Conservation (phyloP, 1,140 invertebrate species). For the Caenorhabditis briggsae region DNA sequence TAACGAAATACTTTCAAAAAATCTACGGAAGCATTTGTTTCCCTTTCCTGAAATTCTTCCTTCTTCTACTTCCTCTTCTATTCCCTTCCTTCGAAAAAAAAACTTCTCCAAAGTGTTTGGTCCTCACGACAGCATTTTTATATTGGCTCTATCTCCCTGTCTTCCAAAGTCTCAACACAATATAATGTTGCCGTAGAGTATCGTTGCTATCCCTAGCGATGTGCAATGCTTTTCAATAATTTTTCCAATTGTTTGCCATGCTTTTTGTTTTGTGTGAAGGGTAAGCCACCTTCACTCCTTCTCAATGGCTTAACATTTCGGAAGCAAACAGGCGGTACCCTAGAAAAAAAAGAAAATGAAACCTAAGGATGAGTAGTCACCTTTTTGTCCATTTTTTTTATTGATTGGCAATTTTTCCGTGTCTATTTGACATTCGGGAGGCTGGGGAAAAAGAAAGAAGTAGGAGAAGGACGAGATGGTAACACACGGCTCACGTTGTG, state of each 20-base stretch:
- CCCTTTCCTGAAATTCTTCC: background rate
- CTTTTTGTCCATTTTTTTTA: conserved; percentile 36
- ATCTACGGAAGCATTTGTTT: background rate
- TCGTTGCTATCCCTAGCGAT: background rate
- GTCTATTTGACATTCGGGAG: conserved; percentile 45
- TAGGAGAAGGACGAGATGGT: background rate
- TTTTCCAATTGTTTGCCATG: conserved; percentile 51
- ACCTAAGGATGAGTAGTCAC: conserved; percentile 24
- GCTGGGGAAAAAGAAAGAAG: background rate
- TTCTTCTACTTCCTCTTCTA: background rate
- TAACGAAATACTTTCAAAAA: background rate
- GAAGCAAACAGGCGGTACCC: conserved; percentile 36
- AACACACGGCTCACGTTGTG: conserved; percentile 23
- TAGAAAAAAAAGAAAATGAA: conserved; percentile 19
- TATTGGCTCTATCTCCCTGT: background rate
- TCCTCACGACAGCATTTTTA: background rate
- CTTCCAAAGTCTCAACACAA: background rate
- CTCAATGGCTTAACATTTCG: conserved; percentile 55
- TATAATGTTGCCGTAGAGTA: conserved; percentile 47
- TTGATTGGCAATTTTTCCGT: conserved; percentile 45
- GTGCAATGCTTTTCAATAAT: conserved; percentile 49
- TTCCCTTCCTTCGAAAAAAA: background rate
- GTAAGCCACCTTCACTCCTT: background rate
- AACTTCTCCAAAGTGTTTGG: conserved; percentile 10
- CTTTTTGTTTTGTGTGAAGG: conserved; percentile 50